These are phyloP conservation scores for Ranitomeya imitator DNA, from an alignment of 2,113 vertebrate genomes.

Conservation along the genomic window DNA sequence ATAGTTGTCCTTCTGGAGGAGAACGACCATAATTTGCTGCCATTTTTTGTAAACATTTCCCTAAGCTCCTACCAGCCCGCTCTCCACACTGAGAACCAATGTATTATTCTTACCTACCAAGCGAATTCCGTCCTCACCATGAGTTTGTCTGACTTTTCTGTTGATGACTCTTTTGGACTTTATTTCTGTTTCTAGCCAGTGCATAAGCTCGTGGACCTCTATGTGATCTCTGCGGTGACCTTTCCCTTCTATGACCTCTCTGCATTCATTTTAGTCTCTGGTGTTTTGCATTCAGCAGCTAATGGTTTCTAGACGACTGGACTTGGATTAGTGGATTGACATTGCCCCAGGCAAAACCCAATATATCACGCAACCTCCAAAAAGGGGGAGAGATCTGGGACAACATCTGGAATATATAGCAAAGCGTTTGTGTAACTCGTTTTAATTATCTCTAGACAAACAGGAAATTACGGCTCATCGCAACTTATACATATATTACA, in stretches of 20 bases:
- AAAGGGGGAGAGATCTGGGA: not conserved
- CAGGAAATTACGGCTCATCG: too few relatives aligned
- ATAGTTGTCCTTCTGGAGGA: not conserved
- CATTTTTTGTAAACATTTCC: not conserved
- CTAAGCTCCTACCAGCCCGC: not conserved
- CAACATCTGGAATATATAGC: not conserved
- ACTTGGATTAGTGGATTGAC: not conserved
- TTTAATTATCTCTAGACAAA: not conserved
- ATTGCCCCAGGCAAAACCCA: too few relatives aligned
- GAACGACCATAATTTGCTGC: not conserved
- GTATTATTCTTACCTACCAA: not conserved
- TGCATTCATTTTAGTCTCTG: not conserved
- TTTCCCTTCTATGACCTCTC: constrained; percentile 3
- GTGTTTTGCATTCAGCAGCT: not conserved
- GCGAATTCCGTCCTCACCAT: not conserved
- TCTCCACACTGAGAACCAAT: not conserved
- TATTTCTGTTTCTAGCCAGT: not conserved
- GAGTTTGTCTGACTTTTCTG: not conserved
- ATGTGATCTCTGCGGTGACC: not conserved
- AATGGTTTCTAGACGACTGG: constrained; percentile 12
- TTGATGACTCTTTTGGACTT: not conserved
- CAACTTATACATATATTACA: too few relatives aligned
- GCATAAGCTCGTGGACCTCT: constrained; percentile 16
- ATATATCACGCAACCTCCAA: not conserved
- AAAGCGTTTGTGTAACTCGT: not conserved